Percentiles rank a stretch among this genome's conserved stretches.
Conservation (phyloP, 1,140 invertebrate species). For the Drosophila nannoptera region DNA sequence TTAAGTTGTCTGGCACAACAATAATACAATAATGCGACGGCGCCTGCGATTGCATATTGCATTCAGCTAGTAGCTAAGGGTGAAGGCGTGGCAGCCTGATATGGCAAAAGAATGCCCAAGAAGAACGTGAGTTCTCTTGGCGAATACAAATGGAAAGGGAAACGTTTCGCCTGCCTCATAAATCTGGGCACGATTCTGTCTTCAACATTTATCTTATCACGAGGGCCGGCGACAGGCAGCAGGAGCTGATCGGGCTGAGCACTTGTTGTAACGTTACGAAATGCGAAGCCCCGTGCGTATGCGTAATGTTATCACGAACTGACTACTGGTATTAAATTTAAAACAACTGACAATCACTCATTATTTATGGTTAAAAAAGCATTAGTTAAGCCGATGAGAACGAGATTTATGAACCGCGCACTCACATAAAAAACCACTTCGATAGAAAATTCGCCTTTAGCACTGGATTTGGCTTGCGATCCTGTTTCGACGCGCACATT, state of each 20-base stretch:
- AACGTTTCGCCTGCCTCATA: conserved; percentile 25
- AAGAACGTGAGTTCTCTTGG: conserved; percentile 1
- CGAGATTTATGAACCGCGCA: conserved; percentile 26
- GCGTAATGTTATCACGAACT: conserved; percentile 18
- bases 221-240: background rate
- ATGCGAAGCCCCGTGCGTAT: conserved; percentile 30
- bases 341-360: background rate
- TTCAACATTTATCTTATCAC: conserved; percentile 38
- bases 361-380: conserved; percentile 17
- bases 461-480: conserved; percentile 71
- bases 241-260: conserved; percentile 15
- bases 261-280: conserved; percentile 18
- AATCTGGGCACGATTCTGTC: conserved; percentile 36
- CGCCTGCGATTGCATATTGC: background rate
- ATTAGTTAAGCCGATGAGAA: conserved; percentile 4
- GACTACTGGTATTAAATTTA: conserved; percentile 11
- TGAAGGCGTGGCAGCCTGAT: conserved; percentile 1
- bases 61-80: background rate
- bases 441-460: conserved; percentile 73
- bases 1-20: conserved; percentile 13
- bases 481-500: conserved; percentile 49
- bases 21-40: background rate
- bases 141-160: conserved; percentile 25
- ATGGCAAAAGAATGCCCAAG: background rate
- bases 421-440: conserved; percentile 78